Conservation (phyloP, 2,888 invertebrate species). For the Actias luna region DNA sequence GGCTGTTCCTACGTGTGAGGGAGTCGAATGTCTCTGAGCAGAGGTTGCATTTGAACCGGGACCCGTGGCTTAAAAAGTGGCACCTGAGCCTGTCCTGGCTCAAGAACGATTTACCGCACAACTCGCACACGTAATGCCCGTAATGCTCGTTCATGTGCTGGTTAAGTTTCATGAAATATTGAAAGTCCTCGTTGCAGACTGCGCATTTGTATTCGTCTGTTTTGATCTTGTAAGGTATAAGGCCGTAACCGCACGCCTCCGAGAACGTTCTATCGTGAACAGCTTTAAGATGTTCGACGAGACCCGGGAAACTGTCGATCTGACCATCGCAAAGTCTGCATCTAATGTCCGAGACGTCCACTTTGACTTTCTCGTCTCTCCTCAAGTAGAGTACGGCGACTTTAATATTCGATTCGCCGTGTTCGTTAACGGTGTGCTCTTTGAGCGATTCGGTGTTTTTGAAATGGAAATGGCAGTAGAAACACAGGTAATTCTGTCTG, state of each 20-base stretch:
- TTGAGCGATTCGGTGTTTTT: conserved; percentile 56
- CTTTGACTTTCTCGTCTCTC: conserved; percentile 70
- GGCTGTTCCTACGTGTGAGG: conserved; percentile 49
- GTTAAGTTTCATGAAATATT: conserved; percentile 67
- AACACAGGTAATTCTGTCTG: conserved; percentile 67
- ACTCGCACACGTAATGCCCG: conserved; percentile 63
- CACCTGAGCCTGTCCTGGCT: conserved; percentile 60
- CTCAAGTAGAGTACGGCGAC: conserved; percentile 61
- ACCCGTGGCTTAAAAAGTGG: conserved; percentile 56
- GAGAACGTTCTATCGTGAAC: conserved; percentile 45
- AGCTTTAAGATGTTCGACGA: conserved; percentile 54
- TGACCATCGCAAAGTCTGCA: conserved; percentile 50
- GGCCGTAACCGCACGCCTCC: conserved; percentile 51
- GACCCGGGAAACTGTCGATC: conserved; percentile 36
- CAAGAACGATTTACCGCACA: conserved; percentile 67
- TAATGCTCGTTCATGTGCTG: conserved; percentile 73
- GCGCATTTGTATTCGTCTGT: conserved; percentile 54
- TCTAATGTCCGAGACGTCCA: conserved; percentile 51
- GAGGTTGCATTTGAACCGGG: conserved; percentile 51
- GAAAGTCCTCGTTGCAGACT: conserved; percentile 53
- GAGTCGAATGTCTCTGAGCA: conserved; percentile 60
- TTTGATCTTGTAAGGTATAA: conserved; percentile 60
- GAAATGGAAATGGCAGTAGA: conserved; percentile 65
- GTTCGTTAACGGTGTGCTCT: conserved; percentile 59
- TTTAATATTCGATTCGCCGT: conserved; percentile 52